Conservation (phyloP, 2,113 vertebrate genomes). For the Anolis carolinensis region DNA sequence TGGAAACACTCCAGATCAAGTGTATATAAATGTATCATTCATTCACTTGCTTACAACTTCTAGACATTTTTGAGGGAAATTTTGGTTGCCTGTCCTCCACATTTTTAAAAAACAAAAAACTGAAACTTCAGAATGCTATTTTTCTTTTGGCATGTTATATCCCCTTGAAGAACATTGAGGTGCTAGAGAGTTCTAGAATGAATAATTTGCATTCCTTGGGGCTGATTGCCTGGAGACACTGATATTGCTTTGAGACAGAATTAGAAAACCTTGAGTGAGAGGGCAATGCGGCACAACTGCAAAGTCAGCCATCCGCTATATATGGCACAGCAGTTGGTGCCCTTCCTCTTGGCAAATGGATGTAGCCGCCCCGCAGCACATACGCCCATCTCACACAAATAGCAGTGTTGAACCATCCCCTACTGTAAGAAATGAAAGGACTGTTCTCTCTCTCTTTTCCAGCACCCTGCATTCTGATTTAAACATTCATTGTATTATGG, state of each 20-base stretch:
- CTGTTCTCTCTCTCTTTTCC: not conserved
- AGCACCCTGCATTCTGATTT: not conserved
- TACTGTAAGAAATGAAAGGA: not conserved
- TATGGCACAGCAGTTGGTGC: conserved; percentile 62
- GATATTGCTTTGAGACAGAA: conserved; percentile 63
- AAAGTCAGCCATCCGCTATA: conserved; percentile 70
- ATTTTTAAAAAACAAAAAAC: too few species aligned
- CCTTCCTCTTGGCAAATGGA: conserved; percentile 43
- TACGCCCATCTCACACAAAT: not conserved
- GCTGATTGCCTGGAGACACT: conserved; percentile 50
- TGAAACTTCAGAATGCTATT: conserved; percentile 16
- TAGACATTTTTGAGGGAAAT: not conserved
- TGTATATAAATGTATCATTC: not conserved
- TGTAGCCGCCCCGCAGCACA: not conserved
- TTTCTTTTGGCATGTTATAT: accelerated
- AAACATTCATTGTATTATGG: too few species aligned
- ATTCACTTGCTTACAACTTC: not conserved
- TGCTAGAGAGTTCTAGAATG: not conserved
- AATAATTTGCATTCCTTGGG: conserved; percentile 41
- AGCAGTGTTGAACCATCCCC: too few species aligned
- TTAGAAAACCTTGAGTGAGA: conserved; percentile 75
- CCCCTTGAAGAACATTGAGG: not conserved
- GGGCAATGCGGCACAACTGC: conserved; percentile 60
- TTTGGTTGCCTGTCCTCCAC: not conserved
- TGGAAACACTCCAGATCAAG: too few species aligned